These are phyloP conservation scores for Terrapene triunguis DNA, from an alignment of 2,113 vertebrate species.

Conservation along the genomic window DNA sequence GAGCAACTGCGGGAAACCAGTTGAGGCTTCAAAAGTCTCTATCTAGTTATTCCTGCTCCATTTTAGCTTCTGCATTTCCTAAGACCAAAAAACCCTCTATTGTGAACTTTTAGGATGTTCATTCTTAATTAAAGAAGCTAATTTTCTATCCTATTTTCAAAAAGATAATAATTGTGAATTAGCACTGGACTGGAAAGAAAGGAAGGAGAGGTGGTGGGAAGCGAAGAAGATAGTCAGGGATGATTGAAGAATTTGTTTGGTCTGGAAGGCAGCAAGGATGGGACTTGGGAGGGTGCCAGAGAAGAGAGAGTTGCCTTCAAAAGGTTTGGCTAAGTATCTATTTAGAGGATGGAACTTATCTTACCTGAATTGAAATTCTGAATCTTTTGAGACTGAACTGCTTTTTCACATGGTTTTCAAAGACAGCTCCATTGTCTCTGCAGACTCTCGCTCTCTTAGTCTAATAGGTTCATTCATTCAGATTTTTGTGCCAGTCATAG, in stretches of 20 bases:
- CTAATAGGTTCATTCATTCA: background rate
- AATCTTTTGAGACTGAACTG: slow-evolving; percentile 57
- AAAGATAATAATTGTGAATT: background rate
- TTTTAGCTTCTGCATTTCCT: background rate
- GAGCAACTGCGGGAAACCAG: background rate
- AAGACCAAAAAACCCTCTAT: background rate
- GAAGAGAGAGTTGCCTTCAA: slow-evolving; percentile 41
- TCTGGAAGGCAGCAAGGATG: background rate
- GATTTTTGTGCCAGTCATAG: background rate
- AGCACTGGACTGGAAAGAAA: background rate
- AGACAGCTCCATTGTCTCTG: slow-evolving; percentile 45
- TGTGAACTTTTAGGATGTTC: background rate
- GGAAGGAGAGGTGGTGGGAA: background rate
- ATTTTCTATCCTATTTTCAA: background rate
- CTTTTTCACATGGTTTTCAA: slow-evolving; percentile 67
- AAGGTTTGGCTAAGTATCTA: slow-evolving; percentile 9
- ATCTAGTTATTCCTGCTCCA: background rate
- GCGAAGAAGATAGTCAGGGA: background rate
- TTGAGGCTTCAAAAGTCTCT: background rate
- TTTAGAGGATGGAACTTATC: slow-evolving; percentile 54
- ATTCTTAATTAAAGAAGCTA: background rate
- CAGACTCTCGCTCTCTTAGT: background rate
- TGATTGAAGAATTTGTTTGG: background rate
- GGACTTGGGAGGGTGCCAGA: background rate
- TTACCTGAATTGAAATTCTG: slow-evolving; percentile 71